A percentile compares a stretch with the other conserved stretches of the same genome.
Evolutionary conservation across 2,888 invertebrate genomes (phyloP).

Genomic region (Standfussiana lucernea): DNA sequence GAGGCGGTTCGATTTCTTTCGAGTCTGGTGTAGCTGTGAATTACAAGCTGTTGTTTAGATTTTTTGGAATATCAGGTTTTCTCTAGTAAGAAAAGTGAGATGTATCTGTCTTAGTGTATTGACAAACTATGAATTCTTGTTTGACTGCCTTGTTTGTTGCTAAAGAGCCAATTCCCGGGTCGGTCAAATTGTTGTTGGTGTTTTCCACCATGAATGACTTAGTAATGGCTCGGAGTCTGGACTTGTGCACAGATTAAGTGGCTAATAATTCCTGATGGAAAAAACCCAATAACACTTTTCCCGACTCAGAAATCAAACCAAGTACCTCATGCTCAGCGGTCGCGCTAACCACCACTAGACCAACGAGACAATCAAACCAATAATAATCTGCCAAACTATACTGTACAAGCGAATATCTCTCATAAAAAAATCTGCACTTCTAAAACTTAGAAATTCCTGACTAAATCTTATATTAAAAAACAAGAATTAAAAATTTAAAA

Average conservation of each 20-base stretch:
- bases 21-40: constrained; percentile 76
- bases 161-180: neutral
- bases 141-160: neutral
- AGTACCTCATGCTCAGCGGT: neutral
- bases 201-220: neutral
- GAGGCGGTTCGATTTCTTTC: constrained; percentile 80
- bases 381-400: neutral
- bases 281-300: neutral
- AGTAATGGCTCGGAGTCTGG: neutral
- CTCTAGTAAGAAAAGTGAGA: neutral
- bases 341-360: neutral
- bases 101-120: neutral
- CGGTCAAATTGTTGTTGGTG: no score
- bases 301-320: neutral
- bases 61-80: neutral
- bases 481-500: no score
- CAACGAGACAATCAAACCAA: neutral
- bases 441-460: neutral
- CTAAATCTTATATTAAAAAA: neutral
- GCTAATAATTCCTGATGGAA: neutral
- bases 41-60: neutral
- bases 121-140: neutral
- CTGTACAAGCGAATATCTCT: neutral
- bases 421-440: neutral
- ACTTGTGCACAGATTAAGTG: neutral